Evolutionary conservation across 2,797 vertebrate genomes (phyloP).

Genomic region (Falco cherrug): DNA sequence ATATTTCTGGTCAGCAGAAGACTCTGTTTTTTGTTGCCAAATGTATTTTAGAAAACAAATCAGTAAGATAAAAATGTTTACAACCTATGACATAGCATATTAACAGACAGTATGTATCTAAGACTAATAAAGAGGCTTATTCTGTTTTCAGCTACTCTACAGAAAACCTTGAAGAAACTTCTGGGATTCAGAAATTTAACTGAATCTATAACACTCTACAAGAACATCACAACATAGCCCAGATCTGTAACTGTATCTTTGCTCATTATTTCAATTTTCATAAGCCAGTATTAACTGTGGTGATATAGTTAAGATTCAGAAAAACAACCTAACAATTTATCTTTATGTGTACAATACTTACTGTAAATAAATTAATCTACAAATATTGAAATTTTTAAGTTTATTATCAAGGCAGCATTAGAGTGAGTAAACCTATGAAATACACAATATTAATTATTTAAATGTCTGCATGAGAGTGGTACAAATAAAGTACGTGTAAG

Average conservation of each 20-base stretch:
- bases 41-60: not conserved
- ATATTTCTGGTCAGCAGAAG: not conserved
- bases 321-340: not conserved
- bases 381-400: not conserved
- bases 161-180: not conserved
- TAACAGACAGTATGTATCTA: not conserved
- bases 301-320: not conserved
- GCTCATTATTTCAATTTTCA: not conserved
- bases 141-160: not conserved
- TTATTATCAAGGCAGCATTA: not conserved
- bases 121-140: not conserved
- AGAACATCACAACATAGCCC: not conserved
- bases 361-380: not conserved
- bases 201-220: not conserved
- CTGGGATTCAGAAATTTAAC: not conserved
- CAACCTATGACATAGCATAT: not conserved
- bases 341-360: not conserved
- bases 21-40: not conserved
- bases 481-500: not conserved
- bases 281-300: not conserved
- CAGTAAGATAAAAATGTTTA: not conserved
- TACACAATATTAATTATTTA: not conserved
- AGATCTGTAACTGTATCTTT: not conserved
- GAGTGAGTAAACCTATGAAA: not conserved
- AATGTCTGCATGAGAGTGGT: not conserved